Evolutionary conservation across 2,113 vertebrate species (phyloP).

Genomic region (Pachypanchax playfairii): DNA sequence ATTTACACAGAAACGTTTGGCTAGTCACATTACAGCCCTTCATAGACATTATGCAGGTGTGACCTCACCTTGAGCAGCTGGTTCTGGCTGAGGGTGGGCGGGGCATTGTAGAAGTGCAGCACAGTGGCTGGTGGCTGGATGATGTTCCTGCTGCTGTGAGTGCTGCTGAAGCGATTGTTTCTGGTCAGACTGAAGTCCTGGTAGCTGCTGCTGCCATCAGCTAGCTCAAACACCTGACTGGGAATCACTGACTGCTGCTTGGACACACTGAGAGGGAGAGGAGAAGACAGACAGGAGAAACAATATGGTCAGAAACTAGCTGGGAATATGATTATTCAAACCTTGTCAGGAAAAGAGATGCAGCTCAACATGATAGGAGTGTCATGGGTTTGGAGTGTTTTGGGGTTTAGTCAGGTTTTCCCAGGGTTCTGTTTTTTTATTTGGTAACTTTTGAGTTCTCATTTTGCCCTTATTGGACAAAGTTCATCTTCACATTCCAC

Average conservation of each 20-base stretch:
- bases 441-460: too few species aligned
- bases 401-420: too few species aligned
- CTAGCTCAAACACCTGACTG: constrained; percentile 50
- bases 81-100: constrained; percentile 44
- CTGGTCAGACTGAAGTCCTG: constrained; percentile 59
- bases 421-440: too few species aligned
- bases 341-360: background rate
- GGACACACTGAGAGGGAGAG: constrained; percentile 37
- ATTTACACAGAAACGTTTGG: too few species aligned
- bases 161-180: constrained; percentile 54
- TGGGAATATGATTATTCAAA: too few species aligned
- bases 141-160: constrained; percentile 47
- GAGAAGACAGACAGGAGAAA: accelerated
- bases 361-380: too few species aligned
- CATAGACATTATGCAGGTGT: background rate
- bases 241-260: constrained; percentile 59
- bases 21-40: too few species aligned
- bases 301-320: background rate
- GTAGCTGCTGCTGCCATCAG: constrained; percentile 52
- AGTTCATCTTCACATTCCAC: too few species aligned
- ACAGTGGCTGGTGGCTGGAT: constrained; percentile 51
- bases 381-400: too few species aligned
- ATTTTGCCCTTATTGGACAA: too few species aligned
- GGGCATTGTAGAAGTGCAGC: constrained; percentile 65
- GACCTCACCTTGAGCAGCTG: constrained; percentile 48